Conservation (phyloP, 2,113 vertebrate genomes). For the Clupea harengus region DNA sequence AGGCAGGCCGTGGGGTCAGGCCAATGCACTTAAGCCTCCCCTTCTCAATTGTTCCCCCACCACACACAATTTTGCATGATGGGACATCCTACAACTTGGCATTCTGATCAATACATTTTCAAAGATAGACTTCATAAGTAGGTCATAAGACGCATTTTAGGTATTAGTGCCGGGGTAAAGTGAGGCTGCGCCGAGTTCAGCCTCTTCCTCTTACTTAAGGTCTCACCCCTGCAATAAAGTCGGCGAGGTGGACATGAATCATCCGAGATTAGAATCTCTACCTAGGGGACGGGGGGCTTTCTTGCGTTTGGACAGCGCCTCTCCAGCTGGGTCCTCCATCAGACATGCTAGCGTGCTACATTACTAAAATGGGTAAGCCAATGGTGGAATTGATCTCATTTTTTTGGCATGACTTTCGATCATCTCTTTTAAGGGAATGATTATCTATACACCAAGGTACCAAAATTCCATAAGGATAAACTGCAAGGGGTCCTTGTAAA, state of each 20-base stretch:
- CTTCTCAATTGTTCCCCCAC: slow-evolving; percentile 21
- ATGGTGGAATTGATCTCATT: not conserved
- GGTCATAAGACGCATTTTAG: slow-evolving; percentile 68
- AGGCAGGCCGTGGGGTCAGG: slow-evolving; percentile 73
- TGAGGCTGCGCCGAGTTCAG: slow-evolving; percentile 64
- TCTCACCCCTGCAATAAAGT: slow-evolving; percentile 48
- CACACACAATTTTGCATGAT: slow-evolving; percentile 39
- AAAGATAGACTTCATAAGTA: slow-evolving; percentile 67
- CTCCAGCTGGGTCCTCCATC: not conserved
- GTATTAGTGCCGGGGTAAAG: slow-evolving; percentile 61
- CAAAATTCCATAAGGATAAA: not conserved
- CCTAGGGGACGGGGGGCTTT: not conserved
- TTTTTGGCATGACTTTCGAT: not conserved
- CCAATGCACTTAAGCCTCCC: slow-evolving; percentile 62
- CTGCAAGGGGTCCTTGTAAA: not conserved
- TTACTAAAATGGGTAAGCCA: not conserved
- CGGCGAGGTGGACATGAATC: slow-evolving; percentile 43
- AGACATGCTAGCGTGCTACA: not conserved
- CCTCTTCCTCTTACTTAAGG: slow-evolving; percentile 44
- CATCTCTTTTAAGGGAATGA: not conserved
- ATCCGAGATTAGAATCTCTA: slow-evolving; percentile 11
- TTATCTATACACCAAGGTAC: not conserved
- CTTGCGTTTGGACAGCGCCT: not conserved
- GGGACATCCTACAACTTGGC: slow-evolving; percentile 51
- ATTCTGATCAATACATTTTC: slow-evolving; percentile 65